A percentile compares a stretch with the other conserved stretches of the same genome.
phyloP scores from a whole-genome alignment of 2,797 vertebrate genomes.

The Monodelphis domestica region DNA sequence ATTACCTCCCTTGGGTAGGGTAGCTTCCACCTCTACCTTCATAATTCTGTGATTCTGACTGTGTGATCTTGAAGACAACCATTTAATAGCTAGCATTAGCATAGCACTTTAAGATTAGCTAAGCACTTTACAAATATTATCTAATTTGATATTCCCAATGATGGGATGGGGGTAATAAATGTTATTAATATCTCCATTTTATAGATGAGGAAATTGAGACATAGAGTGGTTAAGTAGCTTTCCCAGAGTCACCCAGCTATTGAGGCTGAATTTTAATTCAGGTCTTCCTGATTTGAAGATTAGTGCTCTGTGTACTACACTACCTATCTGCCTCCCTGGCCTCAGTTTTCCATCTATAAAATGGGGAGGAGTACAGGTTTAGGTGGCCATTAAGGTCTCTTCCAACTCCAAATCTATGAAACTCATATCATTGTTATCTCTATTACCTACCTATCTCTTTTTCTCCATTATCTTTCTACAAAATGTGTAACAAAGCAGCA shows the following conservation, averaged over 20 bases:
- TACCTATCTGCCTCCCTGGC: neutral
- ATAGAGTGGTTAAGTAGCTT: neutral
- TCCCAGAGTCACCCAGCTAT: neutral
- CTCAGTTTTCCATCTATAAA: neutral
- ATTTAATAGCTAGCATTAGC: neutral
- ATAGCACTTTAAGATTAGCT: neutral
- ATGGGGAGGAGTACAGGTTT: neutral
- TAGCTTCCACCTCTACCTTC: neutral
- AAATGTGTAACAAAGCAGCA: neutral
- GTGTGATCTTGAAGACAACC: neutral
- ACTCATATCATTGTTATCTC: too few species aligned
- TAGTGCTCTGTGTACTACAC: neutral
- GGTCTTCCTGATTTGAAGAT: too few species aligned
- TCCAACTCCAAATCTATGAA: neutral
- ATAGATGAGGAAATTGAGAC: neutral
- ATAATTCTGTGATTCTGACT: neutral
- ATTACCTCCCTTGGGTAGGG: neutral
- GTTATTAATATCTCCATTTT: neutral
- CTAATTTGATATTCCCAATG: neutral
- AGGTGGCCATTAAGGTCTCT: neutral
- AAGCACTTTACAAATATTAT: neutral
- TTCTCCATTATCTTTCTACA: neutral
- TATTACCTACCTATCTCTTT: too few species aligned
- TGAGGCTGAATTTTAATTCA: too few species aligned
- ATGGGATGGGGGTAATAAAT: neutral